A percentile compares a stretch with the other conserved stretches of the same genome.
phyloP scores from a whole-genome alignment of 2,888 invertebrate species.

The Tenodera sinensis region DNA sequence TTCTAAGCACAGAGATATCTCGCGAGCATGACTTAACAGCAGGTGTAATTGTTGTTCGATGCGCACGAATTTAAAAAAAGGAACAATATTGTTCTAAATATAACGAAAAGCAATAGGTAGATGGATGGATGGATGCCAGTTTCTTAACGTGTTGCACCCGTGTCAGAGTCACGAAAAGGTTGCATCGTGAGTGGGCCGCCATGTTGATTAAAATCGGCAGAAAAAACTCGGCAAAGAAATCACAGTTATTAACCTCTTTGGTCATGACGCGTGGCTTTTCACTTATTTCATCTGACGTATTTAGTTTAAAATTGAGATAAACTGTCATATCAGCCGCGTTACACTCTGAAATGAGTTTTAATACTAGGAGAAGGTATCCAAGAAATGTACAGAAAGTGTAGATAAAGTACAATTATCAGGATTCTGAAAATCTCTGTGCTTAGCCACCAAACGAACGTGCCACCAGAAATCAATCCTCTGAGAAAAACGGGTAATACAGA shows the following conservation, averaged over 20 bases:
- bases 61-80: background rate
- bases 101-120: background rate
- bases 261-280: background rate
- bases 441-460: too few relatives aligned
- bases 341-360: too few relatives aligned
- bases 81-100: background rate
- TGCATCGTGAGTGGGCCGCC: background rate
- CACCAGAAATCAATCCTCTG: too few relatives aligned
- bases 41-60: background rate
- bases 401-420: too few relatives aligned
- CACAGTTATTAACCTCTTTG: background rate
- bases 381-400: too few relatives aligned
- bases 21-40: background rate
- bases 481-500: too few relatives aligned
- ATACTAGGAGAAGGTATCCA: too few relatives aligned
- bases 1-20: background rate
- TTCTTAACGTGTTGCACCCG: background rate
- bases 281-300: background rate
- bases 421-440: too few relatives aligned
- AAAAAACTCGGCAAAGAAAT: background rate
- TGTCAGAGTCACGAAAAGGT: background rate
- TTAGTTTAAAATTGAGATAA: background rate
- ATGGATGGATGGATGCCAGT: background rate
- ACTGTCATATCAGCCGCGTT: too few relatives aligned
- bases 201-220: background rate